Conservation (phyloP, 2,113 vertebrate species). For the Pristiophorus japonicus region DNA sequence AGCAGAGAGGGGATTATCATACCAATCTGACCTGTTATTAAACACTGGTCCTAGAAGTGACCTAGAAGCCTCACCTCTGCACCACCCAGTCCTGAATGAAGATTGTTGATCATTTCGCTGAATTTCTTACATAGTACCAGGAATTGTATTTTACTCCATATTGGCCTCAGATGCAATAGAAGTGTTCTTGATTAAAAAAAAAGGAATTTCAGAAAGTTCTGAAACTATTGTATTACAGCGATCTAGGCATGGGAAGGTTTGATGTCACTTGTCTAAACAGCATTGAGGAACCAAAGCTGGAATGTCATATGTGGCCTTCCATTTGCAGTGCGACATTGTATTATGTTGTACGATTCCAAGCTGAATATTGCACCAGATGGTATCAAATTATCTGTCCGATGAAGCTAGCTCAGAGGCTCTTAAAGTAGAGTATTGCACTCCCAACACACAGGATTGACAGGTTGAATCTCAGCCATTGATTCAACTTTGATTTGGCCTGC, state of each 20-base stretch:
- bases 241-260: too few relatives aligned
- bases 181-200: neutral
- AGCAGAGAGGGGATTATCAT: neutral
- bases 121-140: neutral
- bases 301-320: too few relatives aligned
- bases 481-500: neutral
- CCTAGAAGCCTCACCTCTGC: neutral
- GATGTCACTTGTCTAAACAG: too few relatives aligned
- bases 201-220: neutral
- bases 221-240: too few relatives aligned
- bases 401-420: too few relatives aligned
- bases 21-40: neutral
- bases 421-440: neutral
- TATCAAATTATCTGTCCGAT: too few relatives aligned
- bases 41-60: neutral
- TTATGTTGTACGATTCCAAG: too few relatives aligned
- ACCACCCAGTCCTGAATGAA: neutral
- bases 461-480: neutral
- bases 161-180: neutral
- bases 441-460: neutral
- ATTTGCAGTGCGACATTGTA: too few relatives aligned
- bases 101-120: neutral
- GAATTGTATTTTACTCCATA: neutral
- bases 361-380: too few relatives aligned
- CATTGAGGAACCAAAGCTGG: too few relatives aligned